Evolutionary conservation across 1,140 invertebrate genomes (phyloP), one percentile per base, ranked within the genome.

Genomic region (Patella vulgata): DNA sequence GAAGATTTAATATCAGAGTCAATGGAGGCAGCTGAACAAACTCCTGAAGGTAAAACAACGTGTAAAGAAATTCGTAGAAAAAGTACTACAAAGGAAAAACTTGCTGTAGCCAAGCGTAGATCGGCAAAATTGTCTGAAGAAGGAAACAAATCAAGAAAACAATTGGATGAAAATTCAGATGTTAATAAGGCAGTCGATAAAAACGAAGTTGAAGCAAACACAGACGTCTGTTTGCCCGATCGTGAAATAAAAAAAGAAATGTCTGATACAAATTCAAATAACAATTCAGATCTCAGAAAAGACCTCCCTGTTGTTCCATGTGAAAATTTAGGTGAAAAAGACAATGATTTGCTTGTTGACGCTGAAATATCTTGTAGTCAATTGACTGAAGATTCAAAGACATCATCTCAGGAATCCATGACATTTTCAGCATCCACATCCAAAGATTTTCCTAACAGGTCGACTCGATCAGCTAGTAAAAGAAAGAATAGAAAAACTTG

Each of bases 1-100:
- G 33, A 36, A 36, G 33, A 36, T 36, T 14, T 36, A 36, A 5
- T 36, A 8, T 36, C 33, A 36, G 33, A 36, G 33, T 8, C 33
- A 5, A 36, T 36, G 33, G 33, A 36, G 33, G 5, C 33, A 8
- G 66, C 65, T 21, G 71, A 73, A 48, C 63, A 72, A 54, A 76
- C 74, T 14, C 69, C 72, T 57, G 64, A 71, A 12, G 59, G 42
- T 23, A 58, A 59, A 31, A 64, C 33, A 5, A 27, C 47, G 8
- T 11, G 25, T n/a, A 50, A 44, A 8, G 56, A 50, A 1, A 65
- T 63, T 17, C 31, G 36, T 11, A 66, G 68, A 47, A 63, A 62
- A 17, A 74, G 70, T 31, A 71, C 75, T 9, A 71, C 75, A 23
- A 73, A 77, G 40, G 63, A 67, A 27, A 75, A 75, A 36, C 71